Percentiles rank a stretch among this genome's conserved stretches.
These are phyloP conservation scores for Podarcis lilfordi DNA, from an alignment of 2,797 vertebrate genomes.

Conservation along the genomic window DNA sequence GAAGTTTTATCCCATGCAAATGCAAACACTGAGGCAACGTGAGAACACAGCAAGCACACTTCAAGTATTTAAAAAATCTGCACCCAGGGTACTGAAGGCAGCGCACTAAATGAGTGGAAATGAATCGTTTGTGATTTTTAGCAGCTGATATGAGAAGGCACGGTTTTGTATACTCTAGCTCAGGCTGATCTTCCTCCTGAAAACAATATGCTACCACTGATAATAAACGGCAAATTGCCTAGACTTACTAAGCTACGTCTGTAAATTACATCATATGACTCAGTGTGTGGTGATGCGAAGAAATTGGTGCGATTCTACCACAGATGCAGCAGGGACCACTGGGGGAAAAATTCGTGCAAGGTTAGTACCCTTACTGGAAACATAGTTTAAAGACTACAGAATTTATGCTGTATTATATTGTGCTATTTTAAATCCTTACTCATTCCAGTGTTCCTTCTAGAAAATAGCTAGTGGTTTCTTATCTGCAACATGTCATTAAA, in stretches of 20 bases:
- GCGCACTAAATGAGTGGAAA: constrained; percentile 41
- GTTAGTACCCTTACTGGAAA: not conserved
- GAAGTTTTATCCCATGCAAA: not conserved
- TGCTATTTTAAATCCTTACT: not conserved
- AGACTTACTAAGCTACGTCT: not conserved
- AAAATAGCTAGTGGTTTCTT: not conserved
- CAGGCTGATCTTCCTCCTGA: not conserved
- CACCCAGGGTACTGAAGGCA: constrained; percentile 2
- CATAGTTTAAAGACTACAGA: not conserved
- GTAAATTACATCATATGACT: not conserved
- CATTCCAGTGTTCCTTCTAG: constrained; percentile 16
- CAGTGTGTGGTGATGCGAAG: fast-evolving
- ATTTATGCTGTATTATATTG: not conserved
- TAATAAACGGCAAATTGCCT: not conserved
- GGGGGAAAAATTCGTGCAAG: constrained; percentile 9
- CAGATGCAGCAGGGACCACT: fast-evolving
- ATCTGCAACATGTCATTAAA: constrained; percentile 47
- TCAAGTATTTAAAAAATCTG: constrained; percentile 56
- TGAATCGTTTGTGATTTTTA: constrained; percentile 25
- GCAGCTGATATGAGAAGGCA: constrained; percentile 53
- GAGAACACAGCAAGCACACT: constrained; percentile 53
- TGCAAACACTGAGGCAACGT: constrained; percentile 37
- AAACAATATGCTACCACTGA: not conserved
- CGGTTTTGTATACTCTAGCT: not conserved
- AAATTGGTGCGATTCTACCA: not conserved